Conservation (phyloP, 2,888 invertebrate genomes). For the Dolomedes plantarius region DNA sequence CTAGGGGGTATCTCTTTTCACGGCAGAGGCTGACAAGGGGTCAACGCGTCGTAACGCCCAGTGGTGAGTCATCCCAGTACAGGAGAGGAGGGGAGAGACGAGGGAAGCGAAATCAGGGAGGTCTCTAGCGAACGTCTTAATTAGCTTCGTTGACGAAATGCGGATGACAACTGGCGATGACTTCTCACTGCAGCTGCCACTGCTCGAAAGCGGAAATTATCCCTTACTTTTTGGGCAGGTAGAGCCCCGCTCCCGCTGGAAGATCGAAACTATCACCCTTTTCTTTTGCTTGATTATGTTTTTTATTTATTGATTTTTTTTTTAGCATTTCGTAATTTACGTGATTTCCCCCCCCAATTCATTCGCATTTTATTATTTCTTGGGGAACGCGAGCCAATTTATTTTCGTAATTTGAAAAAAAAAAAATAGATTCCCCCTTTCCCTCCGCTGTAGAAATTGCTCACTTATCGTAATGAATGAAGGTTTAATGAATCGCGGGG, state of each 20-base stretch:
- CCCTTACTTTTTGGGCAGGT: slow-evolving; percentile 45
- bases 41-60: slow-evolving; percentile 22
- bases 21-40: slow-evolving; percentile 26
- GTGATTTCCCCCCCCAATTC: not conserved
- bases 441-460: slow-evolving; percentile 29
- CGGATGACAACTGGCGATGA: slow-evolving; percentile 62
- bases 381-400: slow-evolving; percentile 12
- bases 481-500: slow-evolving; percentile 62
- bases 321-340: not conserved
- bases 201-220: slow-evolving; percentile 42
- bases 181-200: slow-evolving; percentile 60
- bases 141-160: slow-evolving; percentile 56
- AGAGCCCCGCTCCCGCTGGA: slow-evolving; percentile 7
- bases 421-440: slow-evolving; percentile 2
- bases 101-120: slow-evolving; percentile 18
- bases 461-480: slow-evolving; percentile 68
- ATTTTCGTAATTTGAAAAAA: not conserved
- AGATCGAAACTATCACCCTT: not conserved
- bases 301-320: slow-evolving; percentile 10
- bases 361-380: slow-evolving; percentile 31
- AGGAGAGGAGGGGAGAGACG: not conserved
- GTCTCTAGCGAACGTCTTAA: slow-evolving; percentile 46
- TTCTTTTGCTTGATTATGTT: slow-evolving; percentile 36
- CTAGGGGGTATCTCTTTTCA: slow-evolving; percentile 33
- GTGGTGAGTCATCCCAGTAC: slow-evolving; percentile 27